Conservation (phyloP, 2,797 vertebrate genomes). For the Antrozous pallidus region DNA sequence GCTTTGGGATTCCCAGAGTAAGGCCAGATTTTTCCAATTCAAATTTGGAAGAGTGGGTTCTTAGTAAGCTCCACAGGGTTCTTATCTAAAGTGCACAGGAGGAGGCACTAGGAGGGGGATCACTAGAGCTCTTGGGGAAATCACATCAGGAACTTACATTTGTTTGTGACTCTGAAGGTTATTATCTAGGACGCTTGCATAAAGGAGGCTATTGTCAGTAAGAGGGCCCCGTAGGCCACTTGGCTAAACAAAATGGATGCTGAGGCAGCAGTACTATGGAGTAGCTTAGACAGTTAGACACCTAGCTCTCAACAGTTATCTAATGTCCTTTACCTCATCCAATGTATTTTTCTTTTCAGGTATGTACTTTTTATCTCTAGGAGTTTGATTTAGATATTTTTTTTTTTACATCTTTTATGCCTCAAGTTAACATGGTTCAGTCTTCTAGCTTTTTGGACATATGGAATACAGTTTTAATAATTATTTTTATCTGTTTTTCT, state of each 20-base stretch:
- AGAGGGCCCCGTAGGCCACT: not conserved
- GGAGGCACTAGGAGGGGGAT: not conserved
- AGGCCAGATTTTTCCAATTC: not conserved
- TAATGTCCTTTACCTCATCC: not conserved
- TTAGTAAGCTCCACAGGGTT: not conserved
- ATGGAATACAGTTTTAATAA: not conserved
- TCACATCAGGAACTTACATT: not conserved
- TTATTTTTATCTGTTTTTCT: not conserved
- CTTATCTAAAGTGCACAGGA: not conserved
- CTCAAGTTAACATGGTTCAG: not conserved
- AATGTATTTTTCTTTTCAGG: conserved; percentile 7
- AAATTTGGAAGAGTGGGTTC: not conserved
- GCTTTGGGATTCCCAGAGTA: not conserved
- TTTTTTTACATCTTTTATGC: not conserved
- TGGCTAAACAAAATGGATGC: not conserved
- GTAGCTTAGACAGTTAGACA: not conserved
- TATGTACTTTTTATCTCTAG: not conserved
- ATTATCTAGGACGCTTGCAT: not conserved
- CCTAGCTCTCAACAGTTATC: not conserved
- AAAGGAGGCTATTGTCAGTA: not conserved
- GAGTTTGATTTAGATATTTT: not conserved
- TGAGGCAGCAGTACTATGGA: not conserved
- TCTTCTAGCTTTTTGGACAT: not conserved
- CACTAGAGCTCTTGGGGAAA: not conserved
- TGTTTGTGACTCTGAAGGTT: not conserved